Conservation (phyloP, 2,888 invertebrate genomes). For the Physocephala rufipes region DNA sequence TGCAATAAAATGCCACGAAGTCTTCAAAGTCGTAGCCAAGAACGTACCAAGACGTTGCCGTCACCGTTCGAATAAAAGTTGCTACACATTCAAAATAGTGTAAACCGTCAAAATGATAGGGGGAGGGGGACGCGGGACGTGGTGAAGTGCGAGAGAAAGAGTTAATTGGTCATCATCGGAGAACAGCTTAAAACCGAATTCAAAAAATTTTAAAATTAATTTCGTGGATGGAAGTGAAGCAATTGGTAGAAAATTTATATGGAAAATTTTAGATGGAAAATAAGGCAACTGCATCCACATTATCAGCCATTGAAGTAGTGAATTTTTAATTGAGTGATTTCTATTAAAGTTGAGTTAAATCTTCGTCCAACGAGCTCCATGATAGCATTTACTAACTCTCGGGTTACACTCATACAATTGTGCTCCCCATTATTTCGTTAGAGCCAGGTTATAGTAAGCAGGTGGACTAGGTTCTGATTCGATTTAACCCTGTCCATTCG, state of each 20-base stretch:
- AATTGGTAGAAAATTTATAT: constrained; percentile 22
- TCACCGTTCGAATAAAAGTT: constrained; percentile 12
- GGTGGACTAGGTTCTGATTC: no score
- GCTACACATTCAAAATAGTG: background rate
- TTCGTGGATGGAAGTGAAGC: constrained; percentile 2
- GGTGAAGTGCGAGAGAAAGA: background rate
- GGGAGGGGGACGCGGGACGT: background rate
- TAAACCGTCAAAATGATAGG: no score
- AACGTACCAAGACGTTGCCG: background rate
- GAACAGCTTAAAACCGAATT: constrained; percentile 22
- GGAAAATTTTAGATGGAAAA: constrained; percentile 19
- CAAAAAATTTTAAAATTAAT: constrained; percentile 27
- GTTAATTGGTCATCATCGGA: background rate
- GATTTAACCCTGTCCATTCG: no score
- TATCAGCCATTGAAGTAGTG: constrained; percentile 1
- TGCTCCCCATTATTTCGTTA: no score
- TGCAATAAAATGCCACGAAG: constrained; percentile 17
- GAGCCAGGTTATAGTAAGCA: no score
- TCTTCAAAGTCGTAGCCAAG: background rate
- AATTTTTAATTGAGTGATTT: no score
- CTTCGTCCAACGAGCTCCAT: no score
- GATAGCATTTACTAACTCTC: no score
- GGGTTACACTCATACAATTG: no score
- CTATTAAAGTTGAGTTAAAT: no score
- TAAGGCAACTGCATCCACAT: constrained; percentile 25